These are phyloP conservation scores for Stenotaenia linearis DNA, from an alignment of 2,888 invertebrate species.

Conservation along the genomic window DNA sequence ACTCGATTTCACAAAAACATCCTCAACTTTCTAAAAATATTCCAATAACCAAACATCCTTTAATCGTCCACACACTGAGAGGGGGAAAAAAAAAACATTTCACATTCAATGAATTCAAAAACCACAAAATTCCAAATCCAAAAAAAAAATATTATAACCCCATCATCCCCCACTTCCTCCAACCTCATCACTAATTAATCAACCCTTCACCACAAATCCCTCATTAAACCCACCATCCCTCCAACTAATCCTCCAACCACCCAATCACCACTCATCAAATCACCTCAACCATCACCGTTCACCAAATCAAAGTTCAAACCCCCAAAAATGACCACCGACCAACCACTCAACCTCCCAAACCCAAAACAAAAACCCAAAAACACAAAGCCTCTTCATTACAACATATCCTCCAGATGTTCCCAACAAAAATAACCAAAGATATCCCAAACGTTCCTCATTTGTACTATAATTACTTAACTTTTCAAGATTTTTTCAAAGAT, in stretches of 20 bases:
- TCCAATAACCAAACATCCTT: too few species aligned
- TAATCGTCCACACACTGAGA: too few species aligned
- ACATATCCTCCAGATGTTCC: slow-evolving; percentile 15
- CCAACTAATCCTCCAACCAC: background rate
- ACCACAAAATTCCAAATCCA: too few species aligned
- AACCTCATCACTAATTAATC: too few species aligned
- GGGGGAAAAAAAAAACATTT: too few species aligned
- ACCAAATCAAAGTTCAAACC: background rate
- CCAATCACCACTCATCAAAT: background rate
- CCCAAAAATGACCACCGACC: background rate
- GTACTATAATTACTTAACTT: slow-evolving; percentile 9
- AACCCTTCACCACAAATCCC: too few species aligned
- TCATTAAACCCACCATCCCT: too few species aligned
- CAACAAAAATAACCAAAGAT: background rate
- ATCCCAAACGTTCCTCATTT: background rate
- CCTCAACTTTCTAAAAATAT: too few species aligned
- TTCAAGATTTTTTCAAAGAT: background rate
- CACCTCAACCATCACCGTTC: background rate
- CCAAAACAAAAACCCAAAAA: background rate
- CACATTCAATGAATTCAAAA: too few species aligned
- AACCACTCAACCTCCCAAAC: background rate
- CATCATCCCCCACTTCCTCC: too few species aligned
- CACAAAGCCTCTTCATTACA: background rate
- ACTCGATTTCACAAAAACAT: too few species aligned
- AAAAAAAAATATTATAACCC: too few species aligned